Evolutionary conservation across 2,113 vertebrate species (phyloP), one percentile per base, ranked within the genome.

Genomic region (Myanophis thanlyinensis): DNA sequence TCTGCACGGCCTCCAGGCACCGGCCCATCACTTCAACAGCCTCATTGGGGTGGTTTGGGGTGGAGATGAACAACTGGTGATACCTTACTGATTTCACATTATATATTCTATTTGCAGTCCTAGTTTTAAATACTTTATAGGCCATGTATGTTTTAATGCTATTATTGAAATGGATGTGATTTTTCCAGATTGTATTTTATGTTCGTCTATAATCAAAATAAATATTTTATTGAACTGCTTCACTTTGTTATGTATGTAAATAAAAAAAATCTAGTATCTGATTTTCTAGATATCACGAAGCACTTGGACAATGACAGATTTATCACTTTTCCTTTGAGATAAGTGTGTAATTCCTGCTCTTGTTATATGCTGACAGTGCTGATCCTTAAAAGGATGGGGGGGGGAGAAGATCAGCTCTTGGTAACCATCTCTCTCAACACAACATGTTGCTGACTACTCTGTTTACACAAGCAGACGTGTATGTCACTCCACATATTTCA

Each of bases 401-500:
- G 0, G 27, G 35, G 18, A 91, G 93, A 93, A 25, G 56, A 96
- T 88, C 88, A 91, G 94, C 90, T 95, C 92, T 93, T 93, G 49
- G 51, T 91, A 94, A 48, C 93, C 93, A 89, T 92, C 93, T 94
- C 95, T 91, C 91, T 96, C 96, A 94, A 94, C 13, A 40, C 1
- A 0, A 93, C 92, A 90, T 54, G 53, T 93, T 92, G 49, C 13
- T 94, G 94, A 91, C 89, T 94, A 88, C 6, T 88, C 35, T 47
- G 94, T 92, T 90, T 93, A 91, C 22, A 1, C 91, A 0, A 96
- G 91, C 94, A 93, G 88, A 56, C 93, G 54, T 92, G 87, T 91
- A 95, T 90, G 91, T 94, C 91, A 91, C 90, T 92, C 90, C 95
- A 94, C 62, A 73, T 94, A 96, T 95, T 91, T 48, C 62, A 91